Evolutionary conservation across 1,140 invertebrate species (phyloP).

Genomic region (Macrocentrus cingulum): DNA sequence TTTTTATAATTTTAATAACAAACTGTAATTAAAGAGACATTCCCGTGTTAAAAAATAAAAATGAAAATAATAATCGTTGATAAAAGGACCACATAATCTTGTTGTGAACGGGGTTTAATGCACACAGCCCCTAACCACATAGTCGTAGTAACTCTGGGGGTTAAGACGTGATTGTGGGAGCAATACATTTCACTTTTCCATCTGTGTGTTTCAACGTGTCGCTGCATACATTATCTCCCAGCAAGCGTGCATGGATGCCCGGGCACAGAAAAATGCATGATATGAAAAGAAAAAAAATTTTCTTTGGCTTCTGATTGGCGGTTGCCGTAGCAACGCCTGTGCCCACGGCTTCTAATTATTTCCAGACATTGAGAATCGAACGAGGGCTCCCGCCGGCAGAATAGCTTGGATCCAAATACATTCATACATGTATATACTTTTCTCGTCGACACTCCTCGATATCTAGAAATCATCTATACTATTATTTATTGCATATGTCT

Average conservation of each 20-base stretch:
- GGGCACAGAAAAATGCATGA: constrained; percentile 31
- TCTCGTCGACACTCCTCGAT: constrained; percentile 16
- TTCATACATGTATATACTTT: constrained; percentile 17
- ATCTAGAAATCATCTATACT: too few relatives aligned
- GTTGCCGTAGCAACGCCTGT: constrained; percentile 60
- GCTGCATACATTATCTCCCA: constrained; percentile 56
- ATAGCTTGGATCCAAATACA: constrained; percentile 38
- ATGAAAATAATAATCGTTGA: too few relatives aligned
- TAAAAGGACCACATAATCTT: neutral
- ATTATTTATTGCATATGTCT: too few relatives aligned
- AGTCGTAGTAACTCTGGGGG: neutral
- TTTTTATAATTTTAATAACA: too few relatives aligned
- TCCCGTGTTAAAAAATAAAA: too few relatives aligned
- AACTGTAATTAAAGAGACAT: too few relatives aligned
- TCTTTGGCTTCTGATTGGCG: constrained; percentile 59
- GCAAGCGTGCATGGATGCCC: constrained; percentile 23
- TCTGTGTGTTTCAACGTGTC: constrained; percentile 50
- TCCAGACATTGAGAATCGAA: constrained; percentile 62
- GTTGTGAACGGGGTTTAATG: constrained; percentile 15
- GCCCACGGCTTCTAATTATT: constrained; percentile 58
- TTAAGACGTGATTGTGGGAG: constrained; percentile 21
- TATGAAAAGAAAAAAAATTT: constrained; percentile 48
- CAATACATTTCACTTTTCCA: constrained; percentile 29
- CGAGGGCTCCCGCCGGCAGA: constrained; percentile 48
- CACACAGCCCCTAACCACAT: constrained; percentile 28